A percentile compares a stretch with the other conserved stretches of the same genome.
phyloP scores from a whole-genome alignment of 1,140 invertebrate genomes.

The Polyergus mexicanus region DNA sequence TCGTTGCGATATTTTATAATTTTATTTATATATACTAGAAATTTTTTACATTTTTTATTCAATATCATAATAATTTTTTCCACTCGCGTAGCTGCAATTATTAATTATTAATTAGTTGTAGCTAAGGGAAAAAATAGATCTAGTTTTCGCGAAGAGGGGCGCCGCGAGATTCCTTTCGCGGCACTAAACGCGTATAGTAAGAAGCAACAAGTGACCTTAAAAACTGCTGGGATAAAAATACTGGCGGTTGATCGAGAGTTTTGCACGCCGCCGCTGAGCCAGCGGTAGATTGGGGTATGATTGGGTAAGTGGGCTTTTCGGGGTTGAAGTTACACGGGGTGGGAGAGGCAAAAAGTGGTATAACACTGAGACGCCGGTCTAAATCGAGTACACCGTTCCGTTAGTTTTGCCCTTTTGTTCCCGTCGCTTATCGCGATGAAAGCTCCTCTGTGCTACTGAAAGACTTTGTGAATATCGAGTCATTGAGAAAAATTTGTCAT shows the following conservation, averaged over 20 bases:
- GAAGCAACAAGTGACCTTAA: slow-evolving; percentile 87
- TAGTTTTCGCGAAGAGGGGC: slow-evolving; percentile 20
- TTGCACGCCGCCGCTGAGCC: slow-evolving; percentile 78
- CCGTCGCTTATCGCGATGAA: not conserved
- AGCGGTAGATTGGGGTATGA: slow-evolving; percentile 74
- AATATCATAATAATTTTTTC: not conserved
- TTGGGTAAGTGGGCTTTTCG: slow-evolving; percentile 80
- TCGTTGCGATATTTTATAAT: not conserved
- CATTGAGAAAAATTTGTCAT: not conserved
- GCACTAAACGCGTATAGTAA: slow-evolving; percentile 78
- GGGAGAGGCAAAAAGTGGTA: slow-evolving; percentile 55
- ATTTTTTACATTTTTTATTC: too few relatives aligned
- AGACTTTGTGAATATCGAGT: not conserved
- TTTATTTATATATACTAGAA: too few relatives aligned
- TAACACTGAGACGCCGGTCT: slow-evolving; percentile 46
- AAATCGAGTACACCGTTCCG: not conserved
- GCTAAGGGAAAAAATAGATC: not conserved
- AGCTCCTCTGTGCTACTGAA: not conserved
- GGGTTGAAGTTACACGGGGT: slow-evolving; percentile 76
- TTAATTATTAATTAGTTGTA: slow-evolving; percentile 16
- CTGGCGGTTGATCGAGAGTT: slow-evolving; percentile 84
- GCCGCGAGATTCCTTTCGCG: slow-evolving; percentile 20
- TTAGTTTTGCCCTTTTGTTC: slow-evolving; percentile 21
- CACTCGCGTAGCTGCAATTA: not conserved
- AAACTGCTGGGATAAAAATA: slow-evolving; percentile 82